These are phyloP conservation scores for Crematogaster levior DNA, from an alignment of 2,888 invertebrate genomes.

Conservation along the genomic window DNA sequence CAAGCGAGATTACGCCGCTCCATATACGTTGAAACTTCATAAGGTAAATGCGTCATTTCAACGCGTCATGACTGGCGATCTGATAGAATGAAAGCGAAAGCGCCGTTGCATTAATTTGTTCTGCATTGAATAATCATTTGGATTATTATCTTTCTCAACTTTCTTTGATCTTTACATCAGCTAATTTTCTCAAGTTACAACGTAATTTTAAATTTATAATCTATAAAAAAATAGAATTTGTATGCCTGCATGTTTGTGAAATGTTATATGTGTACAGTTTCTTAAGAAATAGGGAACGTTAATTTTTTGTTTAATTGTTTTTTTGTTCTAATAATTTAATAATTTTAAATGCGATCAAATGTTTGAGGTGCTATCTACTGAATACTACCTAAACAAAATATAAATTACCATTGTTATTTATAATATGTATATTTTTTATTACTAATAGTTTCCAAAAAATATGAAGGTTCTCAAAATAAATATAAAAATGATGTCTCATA, in stretches of 20 bases:
- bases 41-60: conserved; percentile 28
- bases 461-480: not conserved
- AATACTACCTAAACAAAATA: not conserved
- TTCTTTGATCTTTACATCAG: not conserved
- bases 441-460: not conserved
- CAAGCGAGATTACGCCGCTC: conserved; percentile 24
- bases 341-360: not conserved
- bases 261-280: not conserved
- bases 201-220: not conserved
- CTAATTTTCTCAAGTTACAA: not conserved
- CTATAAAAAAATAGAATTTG: not conserved
- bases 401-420: not conserved
- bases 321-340: not conserved
- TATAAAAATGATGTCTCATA: conserved; percentile 3
- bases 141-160: conserved; percentile 17
- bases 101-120: conserved; percentile 15
- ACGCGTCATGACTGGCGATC: conserved; percentile 36
- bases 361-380: not conserved
- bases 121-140: not conserved
- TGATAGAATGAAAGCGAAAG: conserved; percentile 47
- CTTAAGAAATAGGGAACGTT: not conserved
- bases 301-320: not conserved
- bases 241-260: not conserved
- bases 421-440: not conserved
- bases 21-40: conserved; percentile 41